Base-by-base conservation (phyloP, 2,888 invertebrate species). In the Rhagophthalmus giganteus region DNA sequence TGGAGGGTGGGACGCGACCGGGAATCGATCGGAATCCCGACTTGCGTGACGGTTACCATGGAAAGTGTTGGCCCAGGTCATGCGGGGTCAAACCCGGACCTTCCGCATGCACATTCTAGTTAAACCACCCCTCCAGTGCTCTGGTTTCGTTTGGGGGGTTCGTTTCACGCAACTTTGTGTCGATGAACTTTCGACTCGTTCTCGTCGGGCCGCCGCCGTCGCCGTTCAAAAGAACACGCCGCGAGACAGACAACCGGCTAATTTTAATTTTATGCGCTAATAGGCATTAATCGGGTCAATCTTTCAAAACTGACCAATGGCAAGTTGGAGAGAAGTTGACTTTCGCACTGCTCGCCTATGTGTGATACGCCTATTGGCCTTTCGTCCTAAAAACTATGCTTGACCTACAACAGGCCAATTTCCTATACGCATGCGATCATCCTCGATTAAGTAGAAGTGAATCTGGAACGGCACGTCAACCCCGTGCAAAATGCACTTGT, bases 1-100 rank as follows among this genome's bases (percentile, higher is more conserved):
- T 55, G 58, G 51, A 58, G 55, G 61, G 58, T 51, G 60, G 58
- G 56, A 60, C 45, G 38, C 55, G 46, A 42, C 61, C 58, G 62
- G 61, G 65, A 74, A 74, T 74, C 74, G 74, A 74, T 69, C 67
- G 54, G 46, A 68, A 65, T 68, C 68, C 68, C 68, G 71, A 73
- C 71, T 73, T 74, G 74, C 74, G 75, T 74, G 74, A 69, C 71
- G 74, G 75, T 75, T 75, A 75, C 74, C 76, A 76, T 75, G 74
- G 75, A 75, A 75, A 76, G 75, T 76, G 76, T 76, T 76, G 74
- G 71, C 73, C 73, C 74, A 74, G 76, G 76, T 76, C 75, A 75
- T 69, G 71, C 58, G 73, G 71, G 75, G 74, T 75, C 75, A 75
- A 73, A 74, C 73, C 73, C 74, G 74, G 72, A 72, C 74, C 73